phyloP scores from a whole-genome alignment of 2,888 invertebrate genomes.

The Hirtodrosophila alboralis region DNA sequence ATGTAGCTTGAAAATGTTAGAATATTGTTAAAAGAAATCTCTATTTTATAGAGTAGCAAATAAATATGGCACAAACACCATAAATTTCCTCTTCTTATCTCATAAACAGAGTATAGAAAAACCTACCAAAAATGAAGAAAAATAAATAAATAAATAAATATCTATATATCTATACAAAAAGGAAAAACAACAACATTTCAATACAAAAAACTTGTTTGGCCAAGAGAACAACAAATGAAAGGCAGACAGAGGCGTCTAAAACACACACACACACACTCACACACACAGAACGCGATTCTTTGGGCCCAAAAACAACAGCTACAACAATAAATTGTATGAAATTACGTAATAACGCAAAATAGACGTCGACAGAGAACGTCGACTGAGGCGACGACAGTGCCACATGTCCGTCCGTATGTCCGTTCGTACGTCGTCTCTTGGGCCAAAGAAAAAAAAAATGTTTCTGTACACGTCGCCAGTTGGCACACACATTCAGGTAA shows the following conservation, averaged over 20 bases:
- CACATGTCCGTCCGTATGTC: constrained; percentile 52
- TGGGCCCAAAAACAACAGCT: constrained; percentile 42
- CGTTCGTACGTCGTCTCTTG: constrained; percentile 20
- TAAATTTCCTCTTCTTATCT: too few species aligned
- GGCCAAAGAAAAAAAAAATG: too few species aligned
- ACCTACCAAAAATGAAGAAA: constrained; percentile 19
- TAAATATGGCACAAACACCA: too few species aligned
- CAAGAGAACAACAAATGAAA: constrained; percentile 56
- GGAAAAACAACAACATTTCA: constrained; percentile 15
- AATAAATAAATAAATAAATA: constrained; percentile 36
- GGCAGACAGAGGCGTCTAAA: constrained; percentile 52
- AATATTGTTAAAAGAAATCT: too few species aligned
- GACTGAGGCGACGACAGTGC: constrained; percentile 19
- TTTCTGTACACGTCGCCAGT: constrained; percentile 56
- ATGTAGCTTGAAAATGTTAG: too few species aligned
- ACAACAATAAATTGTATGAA: constrained; percentile 34
- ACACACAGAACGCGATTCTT: constrained; percentile 30
- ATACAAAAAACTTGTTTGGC: constrained; percentile 53
- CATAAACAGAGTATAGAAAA: too few species aligned
- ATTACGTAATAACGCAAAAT: constrained; percentile 68
- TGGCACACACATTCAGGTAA: constrained; percentile 44
- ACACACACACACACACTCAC: constrained; percentile 5
- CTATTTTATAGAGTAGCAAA: too few species aligned
- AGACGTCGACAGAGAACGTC: constrained; percentile 44
- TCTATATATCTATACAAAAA: too few species aligned